Percentiles rank a stretch among this genome's conserved stretches.
phyloP scores from a whole-genome alignment of 2,113 vertebrate genomes.

The Dendrocopos noguchii region DNA sequence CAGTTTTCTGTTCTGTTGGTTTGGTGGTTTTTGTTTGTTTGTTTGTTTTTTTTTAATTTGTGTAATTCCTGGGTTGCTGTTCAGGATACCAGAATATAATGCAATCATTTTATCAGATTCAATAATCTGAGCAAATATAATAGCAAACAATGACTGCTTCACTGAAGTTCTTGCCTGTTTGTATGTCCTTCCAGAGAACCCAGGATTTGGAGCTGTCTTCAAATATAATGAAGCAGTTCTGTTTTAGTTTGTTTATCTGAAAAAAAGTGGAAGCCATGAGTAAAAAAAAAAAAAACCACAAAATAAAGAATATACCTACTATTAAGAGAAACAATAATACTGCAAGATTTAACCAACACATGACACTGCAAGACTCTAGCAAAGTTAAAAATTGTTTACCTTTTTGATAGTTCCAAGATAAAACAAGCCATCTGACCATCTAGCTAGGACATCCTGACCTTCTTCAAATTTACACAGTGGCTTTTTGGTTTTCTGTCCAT shows the following conservation, averaged over 20 bases:
- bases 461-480: conserved; percentile 93
- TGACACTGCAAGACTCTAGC: neutral
- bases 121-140: conserved; percentile 1
- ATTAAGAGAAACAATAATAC: neutral
- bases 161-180: conserved; percentile 86
- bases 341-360: neutral
- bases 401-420: conserved; percentile 99
- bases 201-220: conserved; percentile 98
- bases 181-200: conserved; percentile 99
- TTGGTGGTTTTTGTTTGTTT: neutral
- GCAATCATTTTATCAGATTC: neutral
- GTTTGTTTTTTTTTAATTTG: neutral
- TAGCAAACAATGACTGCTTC: conserved; percentile 17
- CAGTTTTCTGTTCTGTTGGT: neutral
- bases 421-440: conserved; percentile 99
- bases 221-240: conserved; percentile 97
- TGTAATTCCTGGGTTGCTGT: neutral
- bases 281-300: no score
- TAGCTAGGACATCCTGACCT: conserved; percentile 98
- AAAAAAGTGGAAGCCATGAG: conserved; percentile 31
- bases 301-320: neutral
- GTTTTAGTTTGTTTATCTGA: conserved; percentile 95
- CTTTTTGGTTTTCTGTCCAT: conserved; percentile 89
- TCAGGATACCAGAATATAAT: neutral
- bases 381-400: conserved; percentile 74